Conservation (phyloP, 2,888 invertebrate species). For the Cabera pusaria region DNA sequence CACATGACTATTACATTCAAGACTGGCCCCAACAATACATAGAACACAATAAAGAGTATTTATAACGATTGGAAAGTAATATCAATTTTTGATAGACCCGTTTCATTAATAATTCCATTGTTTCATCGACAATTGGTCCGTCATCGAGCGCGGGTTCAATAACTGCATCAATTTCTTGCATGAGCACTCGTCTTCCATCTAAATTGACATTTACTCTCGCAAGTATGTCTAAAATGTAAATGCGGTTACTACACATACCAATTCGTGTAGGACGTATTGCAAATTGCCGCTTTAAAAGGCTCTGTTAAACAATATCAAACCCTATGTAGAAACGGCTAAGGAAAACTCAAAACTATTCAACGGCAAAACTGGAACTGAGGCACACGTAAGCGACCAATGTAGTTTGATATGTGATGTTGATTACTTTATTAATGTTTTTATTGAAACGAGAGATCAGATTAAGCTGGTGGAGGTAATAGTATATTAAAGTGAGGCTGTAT, state of each 20-base stretch:
- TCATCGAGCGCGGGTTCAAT: slow-evolving; percentile 67
- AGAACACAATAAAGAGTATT: slow-evolving; percentile 2
- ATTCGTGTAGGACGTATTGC: slow-evolving; percentile 49
- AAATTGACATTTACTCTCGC: slow-evolving; percentile 80
- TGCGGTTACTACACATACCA: slow-evolving; percentile 74
- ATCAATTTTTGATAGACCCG: slow-evolving; percentile 25
- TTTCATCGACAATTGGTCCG: slow-evolving; percentile 63
- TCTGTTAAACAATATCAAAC: slow-evolving; percentile 39
- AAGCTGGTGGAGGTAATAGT: slow-evolving; percentile 65
- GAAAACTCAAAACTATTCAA: slow-evolving; percentile 34
- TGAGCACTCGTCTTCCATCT: slow-evolving; percentile 71
- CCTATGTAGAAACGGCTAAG: slow-evolving; percentile 42
- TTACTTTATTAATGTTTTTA: slow-evolving; percentile 73
- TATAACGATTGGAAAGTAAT: slow-evolving; percentile 19
- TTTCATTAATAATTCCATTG: slow-evolving; percentile 53
- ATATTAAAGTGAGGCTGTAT: slow-evolving; percentile 62
- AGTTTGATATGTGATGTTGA: slow-evolving; percentile 69
- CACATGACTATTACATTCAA: too few species aligned
- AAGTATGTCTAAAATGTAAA: slow-evolving; percentile 79
- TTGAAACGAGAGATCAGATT: slow-evolving; percentile 65
- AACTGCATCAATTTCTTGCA: slow-evolving; percentile 75
- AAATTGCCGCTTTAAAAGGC: slow-evolving; percentile 28
- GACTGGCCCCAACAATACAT: too few species aligned
- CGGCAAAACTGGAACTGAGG: slow-evolving; percentile 42
- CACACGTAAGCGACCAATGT: slow-evolving; percentile 54